Evolutionary conservation across 2,113 vertebrate genomes (phyloP), one percentile per base, ranked within the genome.

Genomic region (Tenrec ecaudatus): DNA sequence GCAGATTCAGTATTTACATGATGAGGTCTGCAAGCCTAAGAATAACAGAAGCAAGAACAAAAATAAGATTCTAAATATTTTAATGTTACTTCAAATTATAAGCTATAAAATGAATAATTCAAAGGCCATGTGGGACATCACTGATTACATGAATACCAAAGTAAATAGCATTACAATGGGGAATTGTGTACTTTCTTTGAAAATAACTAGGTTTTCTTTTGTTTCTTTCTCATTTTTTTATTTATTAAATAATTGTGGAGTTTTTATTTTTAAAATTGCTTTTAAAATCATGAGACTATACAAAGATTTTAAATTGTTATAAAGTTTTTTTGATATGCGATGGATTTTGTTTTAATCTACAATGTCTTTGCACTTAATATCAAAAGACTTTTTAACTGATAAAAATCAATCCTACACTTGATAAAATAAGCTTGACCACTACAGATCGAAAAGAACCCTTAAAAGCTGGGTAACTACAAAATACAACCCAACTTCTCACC

Each of bases 1-100:
- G 98, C 98, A 98, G 98, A 98, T 98, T 99, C 99, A 98, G 98
- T 98, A 98, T 98, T 99, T 98, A 99, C 99, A 98, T 98, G 98
- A 98, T 99, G 99, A 98, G 99, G 99, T 99, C 99, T 99, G 98
- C 99, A 99, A 98, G 99, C 98, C 99, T 99, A 98, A 97, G 98
- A 98, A 98, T 98, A 98, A 98, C 98, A 98, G 98, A 98, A 98
- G 98, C 98, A 98, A 98, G 98, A n/a, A 98, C 97, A 98, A 98
- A 98, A 98, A 98, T 98, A 98, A 98, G 98, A 98, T 98, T 98
- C 98, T 98, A 98, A 97, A 98, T 98, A 98, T 98, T 98, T 98
- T 98, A 98, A 96, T 94, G 98, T 97, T 98, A 96, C 96, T 97
- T 98, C 97, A 96, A 97, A 96, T 97, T 95, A 97, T 86, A 97